Evolutionary conservation across 2,113 vertebrate species (phyloP).

Genomic region (Danio rerio): DNA sequence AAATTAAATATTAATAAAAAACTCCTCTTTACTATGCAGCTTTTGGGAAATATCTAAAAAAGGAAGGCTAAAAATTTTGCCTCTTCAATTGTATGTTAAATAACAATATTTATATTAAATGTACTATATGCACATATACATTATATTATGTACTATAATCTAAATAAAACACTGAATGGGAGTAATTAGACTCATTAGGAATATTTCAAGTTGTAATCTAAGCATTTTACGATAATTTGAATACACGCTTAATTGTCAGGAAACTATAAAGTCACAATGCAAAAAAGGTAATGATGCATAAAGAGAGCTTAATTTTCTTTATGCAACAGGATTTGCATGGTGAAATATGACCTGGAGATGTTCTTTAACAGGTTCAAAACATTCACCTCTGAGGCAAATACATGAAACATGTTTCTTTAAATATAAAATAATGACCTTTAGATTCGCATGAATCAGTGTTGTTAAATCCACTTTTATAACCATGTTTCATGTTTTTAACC

Average conservation of each 20-base stretch:
- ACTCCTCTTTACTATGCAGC: too few relatives aligned
- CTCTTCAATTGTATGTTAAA: too few relatives aligned
- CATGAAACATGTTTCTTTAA: conserved; percentile 5
- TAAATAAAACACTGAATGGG: too few relatives aligned
- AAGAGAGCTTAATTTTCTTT: background rate
- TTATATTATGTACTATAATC: too few relatives aligned
- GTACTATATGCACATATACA: too few relatives aligned
- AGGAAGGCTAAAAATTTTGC: too few relatives aligned
- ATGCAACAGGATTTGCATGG: background rate
- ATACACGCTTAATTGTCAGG: background rate
- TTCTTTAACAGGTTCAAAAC: background rate
- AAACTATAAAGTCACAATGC: background rate
- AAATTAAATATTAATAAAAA: too few relatives aligned
- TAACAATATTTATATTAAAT: too few relatives aligned
- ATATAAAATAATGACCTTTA: background rate
- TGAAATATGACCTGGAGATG: background rate
- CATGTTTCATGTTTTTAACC: conserved; percentile 55
- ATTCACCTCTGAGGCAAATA: background rate
- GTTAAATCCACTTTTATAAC: background rate
- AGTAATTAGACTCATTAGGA: background rate
- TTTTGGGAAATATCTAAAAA: too few relatives aligned
- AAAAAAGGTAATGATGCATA: background rate
- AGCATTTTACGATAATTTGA: background rate
- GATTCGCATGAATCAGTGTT: background rate
- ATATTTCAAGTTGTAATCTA: background rate